phyloP scores from a whole-genome alignment of 2,797 vertebrate genomes.

The Semotilus atromaculatus region DNA sequence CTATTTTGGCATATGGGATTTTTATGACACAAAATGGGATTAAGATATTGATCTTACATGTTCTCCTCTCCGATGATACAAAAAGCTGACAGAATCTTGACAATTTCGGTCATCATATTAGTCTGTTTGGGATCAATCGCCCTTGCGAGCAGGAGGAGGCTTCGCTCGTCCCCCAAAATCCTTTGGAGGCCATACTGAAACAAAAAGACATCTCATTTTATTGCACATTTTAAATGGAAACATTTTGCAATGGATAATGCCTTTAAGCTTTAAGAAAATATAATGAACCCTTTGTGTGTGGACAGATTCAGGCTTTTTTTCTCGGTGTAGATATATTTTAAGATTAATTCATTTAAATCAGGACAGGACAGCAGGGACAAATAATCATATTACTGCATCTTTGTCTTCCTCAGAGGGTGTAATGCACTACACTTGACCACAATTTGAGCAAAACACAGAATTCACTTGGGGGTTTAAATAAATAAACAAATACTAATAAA shows the following conservation, averaged over 20 bases:
- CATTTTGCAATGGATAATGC: slow-evolving; percentile 15
- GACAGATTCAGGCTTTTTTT: slow-evolving; percentile 71
- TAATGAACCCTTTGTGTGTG: slow-evolving; percentile 59
- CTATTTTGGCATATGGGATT: neutral
- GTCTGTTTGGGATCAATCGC: slow-evolving; percentile 95
- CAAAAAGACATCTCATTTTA: slow-evolving; percentile 43
- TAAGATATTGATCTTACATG: slow-evolving; percentile 80
- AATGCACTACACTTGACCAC: slow-evolving; percentile 58
- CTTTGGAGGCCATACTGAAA: slow-evolving; percentile 91
- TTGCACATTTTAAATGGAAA: neutral
- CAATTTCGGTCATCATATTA: slow-evolving; percentile 96
- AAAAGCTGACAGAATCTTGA: slow-evolving; percentile 96
- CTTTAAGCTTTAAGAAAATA: slow-evolving; percentile 48
- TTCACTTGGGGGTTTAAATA: no score
- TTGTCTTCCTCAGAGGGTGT: slow-evolving; percentile 34
- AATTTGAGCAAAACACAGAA: neutral
- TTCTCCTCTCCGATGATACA: slow-evolving; percentile 97
- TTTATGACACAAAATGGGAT: neutral
- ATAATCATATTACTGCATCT: slow-evolving; percentile 70
- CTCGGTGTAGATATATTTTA: slow-evolving; percentile 68
- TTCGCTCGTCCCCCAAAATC: slow-evolving; percentile 92
- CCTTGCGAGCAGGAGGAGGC: slow-evolving; percentile 88
- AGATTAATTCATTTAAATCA: slow-evolving; percentile 77
- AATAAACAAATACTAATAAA: neutral
- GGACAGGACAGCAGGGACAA: slow-evolving; percentile 75